Evolutionary conservation across 37 sponge, comb jelly and placozoan genomes (phyloP).

Genomic region (Aplysina aerophoba): DNA sequence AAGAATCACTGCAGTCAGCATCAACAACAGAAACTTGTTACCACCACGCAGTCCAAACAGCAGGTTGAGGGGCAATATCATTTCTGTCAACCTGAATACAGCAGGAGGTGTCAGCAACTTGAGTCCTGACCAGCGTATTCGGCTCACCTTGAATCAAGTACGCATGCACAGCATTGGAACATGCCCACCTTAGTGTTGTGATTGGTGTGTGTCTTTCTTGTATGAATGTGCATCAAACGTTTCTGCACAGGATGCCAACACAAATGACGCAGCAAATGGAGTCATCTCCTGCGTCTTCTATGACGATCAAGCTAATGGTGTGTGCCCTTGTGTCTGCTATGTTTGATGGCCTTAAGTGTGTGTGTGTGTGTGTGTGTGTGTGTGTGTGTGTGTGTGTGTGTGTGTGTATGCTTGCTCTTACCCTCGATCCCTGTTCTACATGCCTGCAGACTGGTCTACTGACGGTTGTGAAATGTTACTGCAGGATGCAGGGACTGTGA

Average conservation of each 20-base stretch:
- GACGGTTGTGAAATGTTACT: neutral
- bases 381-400: neutral
- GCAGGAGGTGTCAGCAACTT: too few relatives aligned
- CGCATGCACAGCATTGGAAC: too few relatives aligned
- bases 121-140: too few relatives aligned
- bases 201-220: too few relatives aligned
- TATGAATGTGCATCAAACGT: neutral
- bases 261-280: neutral
- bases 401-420: neutral
- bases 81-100: too few relatives aligned
- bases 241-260: neutral
- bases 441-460: constrained; percentile 3
- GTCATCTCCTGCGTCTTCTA: neutral
- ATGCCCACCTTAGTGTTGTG: too few relatives aligned
- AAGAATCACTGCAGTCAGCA: too few relatives aligned
- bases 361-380: neutral
- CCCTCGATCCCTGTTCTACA: too few relatives aligned
- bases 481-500: neutral
- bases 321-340: neutral
- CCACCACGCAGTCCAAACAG: too few relatives aligned
- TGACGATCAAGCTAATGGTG: neutral
- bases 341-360: neutral
- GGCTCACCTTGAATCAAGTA: too few relatives aligned
- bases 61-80: too few relatives aligned
- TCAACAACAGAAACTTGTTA: too few relatives aligned